A percentile compares a stretch with the other conserved stretches of the same genome.
phyloP scores from a whole-genome alignment of 2,797 vertebrate species.

The Sebastolobus altivelis region DNA sequence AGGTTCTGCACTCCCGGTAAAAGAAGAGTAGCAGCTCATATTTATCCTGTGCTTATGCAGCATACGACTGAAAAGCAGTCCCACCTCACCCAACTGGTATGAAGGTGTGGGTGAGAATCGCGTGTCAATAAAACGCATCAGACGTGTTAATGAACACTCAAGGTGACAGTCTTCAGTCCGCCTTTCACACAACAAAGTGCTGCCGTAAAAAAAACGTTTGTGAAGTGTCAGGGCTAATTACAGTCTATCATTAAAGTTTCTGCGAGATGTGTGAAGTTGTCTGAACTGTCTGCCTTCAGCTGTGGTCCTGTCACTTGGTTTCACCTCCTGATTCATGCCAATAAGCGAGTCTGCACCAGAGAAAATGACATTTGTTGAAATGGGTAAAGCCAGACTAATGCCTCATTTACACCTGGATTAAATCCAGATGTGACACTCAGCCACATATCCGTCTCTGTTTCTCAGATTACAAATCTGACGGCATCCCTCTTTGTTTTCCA shows the following conservation, averaged over 20 bases:
- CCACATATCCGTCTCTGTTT: too few relatives aligned
- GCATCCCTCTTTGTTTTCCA: background rate
- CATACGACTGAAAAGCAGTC: background rate
- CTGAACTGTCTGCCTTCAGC: background rate
- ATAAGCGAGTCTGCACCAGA: background rate
- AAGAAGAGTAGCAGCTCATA: background rate
- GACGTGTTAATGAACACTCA: background rate
- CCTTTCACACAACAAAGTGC: background rate
- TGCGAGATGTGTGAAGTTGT: background rate
- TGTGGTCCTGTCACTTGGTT: background rate
- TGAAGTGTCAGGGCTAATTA: background rate
- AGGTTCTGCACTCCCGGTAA: background rate
- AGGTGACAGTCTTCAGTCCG: background rate
- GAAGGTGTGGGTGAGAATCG: conserved; percentile 9
- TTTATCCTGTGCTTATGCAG: accelerated
- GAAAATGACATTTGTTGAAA: background rate
- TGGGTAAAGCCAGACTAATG: background rate
- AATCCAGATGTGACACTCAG: background rate
- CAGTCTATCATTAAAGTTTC: background rate
- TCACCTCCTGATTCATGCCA: background rate
- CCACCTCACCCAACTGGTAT: background rate
- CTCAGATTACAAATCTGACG: background rate
- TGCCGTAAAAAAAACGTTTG: background rate
- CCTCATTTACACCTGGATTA: background rate
- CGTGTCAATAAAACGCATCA: background rate